phyloP scores from a whole-genome alignment of 2,797 vertebrate species.

The Etheostoma nigrum region DNA sequence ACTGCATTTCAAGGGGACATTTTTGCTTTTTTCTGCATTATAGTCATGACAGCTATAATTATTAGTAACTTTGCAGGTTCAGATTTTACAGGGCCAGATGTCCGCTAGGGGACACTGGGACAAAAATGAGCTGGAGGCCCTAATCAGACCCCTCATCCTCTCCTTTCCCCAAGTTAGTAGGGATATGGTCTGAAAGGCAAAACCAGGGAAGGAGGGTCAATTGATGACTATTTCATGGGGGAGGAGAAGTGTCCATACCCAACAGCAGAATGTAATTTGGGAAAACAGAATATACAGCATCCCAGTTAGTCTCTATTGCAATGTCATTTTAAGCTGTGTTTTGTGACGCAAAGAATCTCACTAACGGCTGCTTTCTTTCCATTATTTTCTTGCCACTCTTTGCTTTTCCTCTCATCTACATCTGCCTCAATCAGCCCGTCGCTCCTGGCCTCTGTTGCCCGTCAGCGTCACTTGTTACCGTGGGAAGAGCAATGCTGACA shows the following conservation, averaged over 20 bases:
- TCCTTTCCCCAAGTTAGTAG: neutral
- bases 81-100: neutral
- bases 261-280: slow-evolving; percentile 8
- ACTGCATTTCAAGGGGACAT: neutral
- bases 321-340: slow-evolving; percentile 18
- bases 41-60: neutral
- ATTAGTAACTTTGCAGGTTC: neutral
- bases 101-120: neutral
- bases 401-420: slow-evolving; percentile 14
- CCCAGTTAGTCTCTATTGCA: neutral
- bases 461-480: slow-evolving; percentile 69
- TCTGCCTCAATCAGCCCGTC: slow-evolving; percentile 13
- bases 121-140: neutral
- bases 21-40: neutral
- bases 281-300: slow-evolving; percentile 15
- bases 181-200: neutral
- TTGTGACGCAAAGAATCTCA: slow-evolving; percentile 21
- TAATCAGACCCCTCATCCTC: neutral
- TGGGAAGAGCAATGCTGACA: slow-evolving; percentile 76
- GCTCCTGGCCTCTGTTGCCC: slow-evolving; percentile 23
- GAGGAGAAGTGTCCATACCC: slow-evolving; percentile 8
- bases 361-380: slow-evolving; percentile 15
- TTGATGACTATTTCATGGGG: slow-evolving; percentile 11
- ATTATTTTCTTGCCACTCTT: slow-evolving; percentile 22
- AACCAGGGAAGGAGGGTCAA: neutral